phyloP scores from a whole-genome alignment of 2,113 vertebrate genomes.

The Oriolus oriolus region DNA sequence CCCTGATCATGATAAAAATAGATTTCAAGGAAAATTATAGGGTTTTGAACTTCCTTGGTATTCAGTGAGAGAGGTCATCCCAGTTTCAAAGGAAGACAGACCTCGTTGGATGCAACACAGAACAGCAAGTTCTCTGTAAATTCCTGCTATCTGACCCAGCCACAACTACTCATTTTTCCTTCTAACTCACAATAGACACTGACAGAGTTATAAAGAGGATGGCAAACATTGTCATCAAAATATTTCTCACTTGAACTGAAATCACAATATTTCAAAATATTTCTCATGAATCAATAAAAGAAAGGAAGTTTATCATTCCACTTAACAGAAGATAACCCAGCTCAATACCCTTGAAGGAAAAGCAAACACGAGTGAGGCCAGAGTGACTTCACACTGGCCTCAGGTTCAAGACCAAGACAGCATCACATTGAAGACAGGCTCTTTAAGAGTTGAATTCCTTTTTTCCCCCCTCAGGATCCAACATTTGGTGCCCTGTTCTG shows the following conservation, averaged over 20 bases:
- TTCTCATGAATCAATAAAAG: background rate
- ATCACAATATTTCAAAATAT: background rate
- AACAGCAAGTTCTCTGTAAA: background rate
- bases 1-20: background rate
- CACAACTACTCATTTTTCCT: background rate
- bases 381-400: background rate
- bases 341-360: background rate
- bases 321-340: background rate
- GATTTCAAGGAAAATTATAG: conserved; percentile 30
- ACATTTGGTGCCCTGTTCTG: background rate
- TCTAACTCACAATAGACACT: background rate
- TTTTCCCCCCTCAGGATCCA: background rate
- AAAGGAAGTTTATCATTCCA: background rate
- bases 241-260: background rate
- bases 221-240: background rate
- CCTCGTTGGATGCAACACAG: background rate
- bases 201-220: background rate
- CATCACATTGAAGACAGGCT: accelerated
- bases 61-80: background rate
- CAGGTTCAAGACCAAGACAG: background rate
- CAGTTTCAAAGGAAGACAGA: background rate
- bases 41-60: background rate
- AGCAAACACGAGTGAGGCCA: background rate
- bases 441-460: background rate
- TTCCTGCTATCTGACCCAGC: background rate